phyloP scores from a whole-genome alignment of 2,797 vertebrate genomes.

The Alcedo atthis region DNA sequence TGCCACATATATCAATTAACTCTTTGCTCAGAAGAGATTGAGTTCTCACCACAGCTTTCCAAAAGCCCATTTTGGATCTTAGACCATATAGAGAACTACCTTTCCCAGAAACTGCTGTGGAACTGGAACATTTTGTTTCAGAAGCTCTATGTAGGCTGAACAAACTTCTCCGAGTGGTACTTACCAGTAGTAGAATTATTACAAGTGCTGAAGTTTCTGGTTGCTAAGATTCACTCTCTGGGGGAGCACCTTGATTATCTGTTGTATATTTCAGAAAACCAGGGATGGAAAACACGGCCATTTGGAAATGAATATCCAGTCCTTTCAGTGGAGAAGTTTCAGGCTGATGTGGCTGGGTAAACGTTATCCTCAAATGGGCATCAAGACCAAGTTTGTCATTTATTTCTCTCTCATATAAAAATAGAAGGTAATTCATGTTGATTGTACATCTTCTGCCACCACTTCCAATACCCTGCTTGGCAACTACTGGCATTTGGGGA shows the following conservation, averaged over 20 bases:
- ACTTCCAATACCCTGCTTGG: slow-evolving; percentile 37
- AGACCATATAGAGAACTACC: not conserved
- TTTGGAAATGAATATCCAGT: not conserved
- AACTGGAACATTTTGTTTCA: not conserved
- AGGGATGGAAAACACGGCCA: not conserved
- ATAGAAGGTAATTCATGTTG: slow-evolving; percentile 40
- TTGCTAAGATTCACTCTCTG: slow-evolving; percentile 11
- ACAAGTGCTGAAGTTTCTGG: not conserved
- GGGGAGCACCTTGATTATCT: not conserved
- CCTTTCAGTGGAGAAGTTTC: not conserved
- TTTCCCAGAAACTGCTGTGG: not conserved
- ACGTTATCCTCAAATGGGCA: not conserved
- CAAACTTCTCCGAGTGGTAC: not conserved
- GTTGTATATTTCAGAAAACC: not conserved
- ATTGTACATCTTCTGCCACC: slow-evolving; percentile 47
- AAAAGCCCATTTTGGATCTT: not conserved
- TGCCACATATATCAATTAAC: not conserved
- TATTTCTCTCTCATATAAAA: slow-evolving; percentile 35
- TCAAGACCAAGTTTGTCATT: slow-evolving; percentile 11
- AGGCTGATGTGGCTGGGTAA: not conserved
- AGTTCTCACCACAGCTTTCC: not conserved
- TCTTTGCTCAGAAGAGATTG: slow-evolving; percentile 11
- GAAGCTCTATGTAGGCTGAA: not conserved
- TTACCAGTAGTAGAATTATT: not conserved
- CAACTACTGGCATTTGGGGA: slow-evolving; percentile 45